Evolutionary conservation across 2,888 invertebrate genomes (phyloP).

Genomic region (Chirona hameri): DNA sequence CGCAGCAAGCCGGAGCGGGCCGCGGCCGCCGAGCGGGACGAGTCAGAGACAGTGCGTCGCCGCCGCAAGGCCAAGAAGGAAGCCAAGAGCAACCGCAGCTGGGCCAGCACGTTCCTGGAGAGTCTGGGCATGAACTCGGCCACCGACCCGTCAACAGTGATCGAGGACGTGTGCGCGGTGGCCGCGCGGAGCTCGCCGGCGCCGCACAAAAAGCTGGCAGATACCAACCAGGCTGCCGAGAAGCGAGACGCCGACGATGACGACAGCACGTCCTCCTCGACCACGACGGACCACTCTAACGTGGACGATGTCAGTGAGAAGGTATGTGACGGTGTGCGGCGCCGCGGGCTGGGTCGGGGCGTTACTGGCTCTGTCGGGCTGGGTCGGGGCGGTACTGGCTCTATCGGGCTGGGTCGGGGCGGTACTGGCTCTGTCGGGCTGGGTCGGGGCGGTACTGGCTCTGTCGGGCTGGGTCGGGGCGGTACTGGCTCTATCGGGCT

Average conservation of each 20-base stretch:
- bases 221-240: neutral
- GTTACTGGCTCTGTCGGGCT: too few species aligned
- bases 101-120: neutral
- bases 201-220: neutral
- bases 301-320: neutral
- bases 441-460: too few species aligned
- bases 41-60: neutral
- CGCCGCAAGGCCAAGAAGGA: conserved; percentile 1
- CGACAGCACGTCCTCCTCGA: neutral
- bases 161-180: conserved; percentile 6
- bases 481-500: too few species aligned
- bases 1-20: neutral
- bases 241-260: neutral
- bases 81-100: conserved; percentile 12
- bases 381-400: too few species aligned
- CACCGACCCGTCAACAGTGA: neutral
- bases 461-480: too few species aligned
- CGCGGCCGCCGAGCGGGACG: neutral
- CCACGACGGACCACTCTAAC: neutral
- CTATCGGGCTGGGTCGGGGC: too few species aligned
- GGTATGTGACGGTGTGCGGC: neutral
- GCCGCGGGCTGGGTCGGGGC: too few species aligned
- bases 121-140: neutral
- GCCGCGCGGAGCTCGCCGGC: neutral
- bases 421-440: too few species aligned